These are phyloP conservation scores for Brachyistius frenatus DNA, from an alignment of 2,113 vertebrate genomes.

Conservation along the genomic window DNA sequence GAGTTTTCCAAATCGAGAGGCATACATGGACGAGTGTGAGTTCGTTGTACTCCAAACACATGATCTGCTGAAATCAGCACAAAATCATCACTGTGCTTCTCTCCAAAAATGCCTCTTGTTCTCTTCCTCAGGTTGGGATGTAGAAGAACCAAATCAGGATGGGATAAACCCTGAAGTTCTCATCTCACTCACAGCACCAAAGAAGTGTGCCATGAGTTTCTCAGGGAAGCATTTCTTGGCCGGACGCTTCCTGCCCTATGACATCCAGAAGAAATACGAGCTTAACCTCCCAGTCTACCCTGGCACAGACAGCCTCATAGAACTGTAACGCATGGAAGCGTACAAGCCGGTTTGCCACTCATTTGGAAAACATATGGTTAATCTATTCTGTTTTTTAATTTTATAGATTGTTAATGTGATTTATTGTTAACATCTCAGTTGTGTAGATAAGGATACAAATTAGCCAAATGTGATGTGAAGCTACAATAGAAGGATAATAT, in stretches of 20 bases:
- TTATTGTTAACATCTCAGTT: conserved; percentile 70
- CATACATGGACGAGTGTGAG: conserved; percentile 37
- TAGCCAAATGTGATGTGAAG: conserved; percentile 58
- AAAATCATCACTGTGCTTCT: conserved; percentile 9
- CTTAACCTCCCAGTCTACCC: conserved; percentile 91
- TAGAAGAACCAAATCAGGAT: conserved; percentile 83
- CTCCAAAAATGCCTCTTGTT: conserved; percentile 5
- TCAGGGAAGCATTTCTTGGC: conserved; percentile 94
- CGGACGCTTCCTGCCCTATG: conserved; percentile 93
- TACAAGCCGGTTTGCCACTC: conserved; percentile 32
- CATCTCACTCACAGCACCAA: conserved; percentile 92
- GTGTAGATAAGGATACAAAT: conserved; percentile 68
- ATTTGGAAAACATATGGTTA: conserved; percentile 61
- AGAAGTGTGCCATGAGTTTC: conserved; percentile 89
- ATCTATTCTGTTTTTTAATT: conserved; percentile 82
- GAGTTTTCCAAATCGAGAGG: conserved; percentile 37
- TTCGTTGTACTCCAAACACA: conserved; percentile 42
- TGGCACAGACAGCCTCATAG: conserved; percentile 91
- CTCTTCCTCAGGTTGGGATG: conserved; percentile 88
- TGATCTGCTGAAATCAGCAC: conserved; percentile 12
- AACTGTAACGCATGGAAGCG: conserved; percentile 82
- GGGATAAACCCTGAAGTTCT: conserved; percentile 93
- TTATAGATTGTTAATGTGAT: conserved; percentile 79
- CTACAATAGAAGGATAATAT: conserved; percentile 61
- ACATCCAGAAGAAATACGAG: conserved; percentile 94